These are phyloP conservation scores for Athalia cordata DNA, from an alignment of 2,888 invertebrate species.

Conservation along the genomic window DNA sequence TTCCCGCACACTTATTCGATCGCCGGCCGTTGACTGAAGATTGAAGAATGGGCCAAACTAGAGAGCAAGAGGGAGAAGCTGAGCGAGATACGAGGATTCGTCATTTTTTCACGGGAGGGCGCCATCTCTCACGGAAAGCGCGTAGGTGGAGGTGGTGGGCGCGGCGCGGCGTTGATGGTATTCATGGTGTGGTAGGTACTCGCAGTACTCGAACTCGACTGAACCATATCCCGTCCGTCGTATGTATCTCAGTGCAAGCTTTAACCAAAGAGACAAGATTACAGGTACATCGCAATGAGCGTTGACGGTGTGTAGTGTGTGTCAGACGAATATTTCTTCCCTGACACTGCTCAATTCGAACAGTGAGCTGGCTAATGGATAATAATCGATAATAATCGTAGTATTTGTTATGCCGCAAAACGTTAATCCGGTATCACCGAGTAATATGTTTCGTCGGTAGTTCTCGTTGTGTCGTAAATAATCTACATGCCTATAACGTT, in stretches of 20 bases:
- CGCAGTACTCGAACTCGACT: too few relatives aligned
- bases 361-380: slow-evolving; percentile 53
- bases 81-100: neutral
- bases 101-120: slow-evolving; percentile 40
- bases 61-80: too few relatives aligned
- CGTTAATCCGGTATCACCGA: slow-evolving; percentile 58
- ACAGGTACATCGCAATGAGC: slow-evolving; percentile 32
- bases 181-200: too few relatives aligned
- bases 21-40: too few relatives aligned
- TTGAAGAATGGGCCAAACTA: too few relatives aligned
- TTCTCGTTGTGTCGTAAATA: slow-evolving; percentile 66
- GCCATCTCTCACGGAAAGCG: slow-evolving; percentile 39
- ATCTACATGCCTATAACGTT: slow-evolving; percentile 54
- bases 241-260: slow-evolving; percentile 7
- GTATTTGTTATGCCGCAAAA: slow-evolving; percentile 59
- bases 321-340: slow-evolving; percentile 9
- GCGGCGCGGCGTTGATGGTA: slow-evolving; percentile 25
- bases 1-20: neutral
- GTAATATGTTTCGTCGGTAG: slow-evolving; percentile 56
- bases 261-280: slow-evolving; percentile 6
- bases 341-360: slow-evolving; percentile 21
- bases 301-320: slow-evolving; percentile 31
- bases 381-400: slow-evolving; percentile 56
- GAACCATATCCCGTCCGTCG: too few relatives aligned
- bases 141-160: slow-evolving; percentile 12